phyloP scores from a whole-genome alignment of 2,113 vertebrate species.

The Aegithalos caudatus region DNA sequence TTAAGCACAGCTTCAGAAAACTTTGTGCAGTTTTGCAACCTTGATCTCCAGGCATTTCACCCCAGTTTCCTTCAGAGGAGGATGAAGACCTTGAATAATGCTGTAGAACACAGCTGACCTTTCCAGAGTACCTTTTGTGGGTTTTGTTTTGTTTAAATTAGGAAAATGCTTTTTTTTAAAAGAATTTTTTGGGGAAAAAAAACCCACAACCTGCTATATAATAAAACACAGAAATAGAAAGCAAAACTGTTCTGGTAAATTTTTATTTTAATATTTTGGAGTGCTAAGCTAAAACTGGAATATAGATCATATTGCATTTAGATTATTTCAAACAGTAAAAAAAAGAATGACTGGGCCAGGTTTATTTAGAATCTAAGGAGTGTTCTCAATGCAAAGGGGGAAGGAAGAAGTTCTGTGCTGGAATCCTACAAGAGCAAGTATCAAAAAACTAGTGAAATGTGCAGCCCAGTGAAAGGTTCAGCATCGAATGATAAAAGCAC shows the following conservation, averaged over 20 bases:
- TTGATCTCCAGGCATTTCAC: background rate
- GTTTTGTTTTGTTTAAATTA: background rate
- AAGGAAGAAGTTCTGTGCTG: slow-evolving; percentile 5
- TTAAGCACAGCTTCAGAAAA: slow-evolving; percentile 27
- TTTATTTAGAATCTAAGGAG: background rate
- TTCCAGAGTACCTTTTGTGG: background rate
- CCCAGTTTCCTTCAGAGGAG: background rate
- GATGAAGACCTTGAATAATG: background rate
- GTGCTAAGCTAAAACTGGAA: background rate
- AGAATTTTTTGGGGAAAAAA: rapidly evolving
- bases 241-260: background rate
- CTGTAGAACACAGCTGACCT: background rate
- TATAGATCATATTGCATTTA: background rate
- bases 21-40: background rate
- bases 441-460: slow-evolving; percentile 38
- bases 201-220: background rate
- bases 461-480: slow-evolving; percentile 56
- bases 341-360: background rate
- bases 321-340: background rate
- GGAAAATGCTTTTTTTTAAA: background rate
- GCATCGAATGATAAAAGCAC: slow-evolving; percentile 41
- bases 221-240: background rate
- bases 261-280: background rate
- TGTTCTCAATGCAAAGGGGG: background rate
- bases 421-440: slow-evolving; percentile 28